These are phyloP conservation scores for Myrmecobius fasciatus DNA, from an alignment of 2,113 vertebrate species.

Conservation along the genomic window DNA sequence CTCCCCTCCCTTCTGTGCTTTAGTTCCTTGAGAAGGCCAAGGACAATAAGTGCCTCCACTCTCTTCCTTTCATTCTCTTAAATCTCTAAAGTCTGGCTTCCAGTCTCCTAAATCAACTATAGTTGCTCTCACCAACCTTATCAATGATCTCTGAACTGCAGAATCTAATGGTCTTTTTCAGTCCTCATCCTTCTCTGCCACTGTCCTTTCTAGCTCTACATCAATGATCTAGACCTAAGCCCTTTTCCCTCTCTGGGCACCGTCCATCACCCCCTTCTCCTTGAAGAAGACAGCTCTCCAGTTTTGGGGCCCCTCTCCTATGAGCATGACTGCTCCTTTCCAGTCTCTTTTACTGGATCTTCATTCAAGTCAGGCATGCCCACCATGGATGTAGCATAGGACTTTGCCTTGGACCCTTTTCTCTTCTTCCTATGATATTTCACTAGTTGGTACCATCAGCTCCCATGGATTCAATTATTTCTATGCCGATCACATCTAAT, in stretches of 20 bases:
- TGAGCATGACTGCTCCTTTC: not conserved
- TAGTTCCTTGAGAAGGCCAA: not conserved
- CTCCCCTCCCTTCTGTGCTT: not conserved
- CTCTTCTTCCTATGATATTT: not conserved
- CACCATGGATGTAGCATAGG: no score
- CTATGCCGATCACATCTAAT: not conserved
- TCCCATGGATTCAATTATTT: not conserved
- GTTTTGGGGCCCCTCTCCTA: not conserved
- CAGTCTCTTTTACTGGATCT: not conserved
- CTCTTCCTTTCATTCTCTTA: not conserved
- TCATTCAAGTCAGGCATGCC: not conserved
- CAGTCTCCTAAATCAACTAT: not conserved
- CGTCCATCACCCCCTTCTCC: no score
- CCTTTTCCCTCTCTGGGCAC: no score
- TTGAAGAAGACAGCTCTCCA: not conserved
- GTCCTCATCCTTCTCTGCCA: not conserved
- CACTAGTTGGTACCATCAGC: not conserved
- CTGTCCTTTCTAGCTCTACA: no score
- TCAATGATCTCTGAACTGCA: not conserved
- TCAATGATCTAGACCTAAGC: no score
- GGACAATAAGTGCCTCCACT: not conserved
- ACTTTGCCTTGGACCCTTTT: not conserved
- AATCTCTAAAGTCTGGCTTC: not conserved
- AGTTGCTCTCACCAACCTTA: not conserved
- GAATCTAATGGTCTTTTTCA: not conserved